Conservation (phyloP, 2,797 vertebrate genomes). For the Propithecus deckenii region DNA sequence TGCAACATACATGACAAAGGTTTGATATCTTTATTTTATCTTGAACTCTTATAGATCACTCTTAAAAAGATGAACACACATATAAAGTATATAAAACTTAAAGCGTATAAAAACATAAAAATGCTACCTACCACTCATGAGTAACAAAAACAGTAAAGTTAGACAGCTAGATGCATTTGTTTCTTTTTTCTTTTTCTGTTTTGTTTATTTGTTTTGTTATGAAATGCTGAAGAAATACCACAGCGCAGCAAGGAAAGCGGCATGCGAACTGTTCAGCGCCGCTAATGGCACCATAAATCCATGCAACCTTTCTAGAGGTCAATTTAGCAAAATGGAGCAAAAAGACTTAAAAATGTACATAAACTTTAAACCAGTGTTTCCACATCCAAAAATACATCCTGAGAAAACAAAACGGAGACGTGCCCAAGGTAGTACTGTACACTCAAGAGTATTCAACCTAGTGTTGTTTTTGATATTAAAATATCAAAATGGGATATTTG, state of each 20-base stretch:
- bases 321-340: neutral
- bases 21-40: neutral
- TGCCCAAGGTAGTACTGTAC: neutral
- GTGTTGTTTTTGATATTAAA: neutral
- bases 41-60: neutral
- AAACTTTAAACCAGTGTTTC: neutral
- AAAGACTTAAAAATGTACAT: neutral
- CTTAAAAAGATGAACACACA: neutral
- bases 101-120: neutral
- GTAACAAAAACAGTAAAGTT: neutral
- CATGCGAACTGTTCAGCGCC: rapidly evolving
- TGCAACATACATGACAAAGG: neutral
- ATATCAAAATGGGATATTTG: no score
- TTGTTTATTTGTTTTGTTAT: neutral
- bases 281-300: neutral
- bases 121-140: neutral
- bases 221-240: neutral
- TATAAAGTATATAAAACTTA: neutral
- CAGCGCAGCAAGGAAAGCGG: rapidly evolving
- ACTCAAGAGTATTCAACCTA: neutral
- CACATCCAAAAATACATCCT: neutral
- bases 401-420: neutral
- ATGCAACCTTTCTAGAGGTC: neutral
- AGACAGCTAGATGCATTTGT: neutral
- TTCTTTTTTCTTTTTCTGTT: neutral